Conservation (phyloP, 2,888 invertebrate genomes). For the Platycnemis pennipes region DNA sequence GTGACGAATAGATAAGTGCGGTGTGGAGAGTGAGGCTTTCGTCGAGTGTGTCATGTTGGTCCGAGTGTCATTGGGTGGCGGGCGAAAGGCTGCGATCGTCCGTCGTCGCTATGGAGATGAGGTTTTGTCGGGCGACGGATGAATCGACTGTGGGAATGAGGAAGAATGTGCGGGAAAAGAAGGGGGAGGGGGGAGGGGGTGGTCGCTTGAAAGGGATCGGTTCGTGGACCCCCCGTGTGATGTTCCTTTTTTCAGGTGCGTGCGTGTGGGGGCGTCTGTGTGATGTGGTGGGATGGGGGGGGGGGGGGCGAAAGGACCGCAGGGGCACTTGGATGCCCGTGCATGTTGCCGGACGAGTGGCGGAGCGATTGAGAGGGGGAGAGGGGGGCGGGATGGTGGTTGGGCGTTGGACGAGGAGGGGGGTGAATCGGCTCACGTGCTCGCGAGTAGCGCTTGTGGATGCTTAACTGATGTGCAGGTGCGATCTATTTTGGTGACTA, state of each 20-base stretch:
- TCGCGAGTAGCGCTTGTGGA: no score
- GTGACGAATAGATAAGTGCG: no score
- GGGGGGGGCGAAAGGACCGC: slow-evolving; percentile 32
- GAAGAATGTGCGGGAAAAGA: neutral
- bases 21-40: neutral
- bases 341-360: neutral
- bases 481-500: no score
- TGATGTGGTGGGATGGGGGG: neutral
- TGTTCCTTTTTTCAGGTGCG: neutral
- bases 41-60: neutral
- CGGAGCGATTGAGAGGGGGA: neutral
- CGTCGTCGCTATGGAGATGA: slow-evolving; percentile 41
- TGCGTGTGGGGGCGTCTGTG: neutral
- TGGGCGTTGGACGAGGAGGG: neutral
- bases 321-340: neutral
- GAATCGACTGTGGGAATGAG: neutral
- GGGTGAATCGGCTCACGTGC: no score
- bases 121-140: slow-evolving; percentile 21
- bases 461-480: no score
- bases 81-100: neutral
- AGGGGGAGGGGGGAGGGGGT: neutral
- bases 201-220: neutral
- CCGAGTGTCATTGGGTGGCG: no score
- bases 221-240: neutral
- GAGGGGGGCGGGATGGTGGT: neutral